Evolutionary conservation across 1,140 invertebrate genomes (phyloP), one percentile per base, ranked within the genome.

Genomic region (Microplitis demolitor): DNA sequence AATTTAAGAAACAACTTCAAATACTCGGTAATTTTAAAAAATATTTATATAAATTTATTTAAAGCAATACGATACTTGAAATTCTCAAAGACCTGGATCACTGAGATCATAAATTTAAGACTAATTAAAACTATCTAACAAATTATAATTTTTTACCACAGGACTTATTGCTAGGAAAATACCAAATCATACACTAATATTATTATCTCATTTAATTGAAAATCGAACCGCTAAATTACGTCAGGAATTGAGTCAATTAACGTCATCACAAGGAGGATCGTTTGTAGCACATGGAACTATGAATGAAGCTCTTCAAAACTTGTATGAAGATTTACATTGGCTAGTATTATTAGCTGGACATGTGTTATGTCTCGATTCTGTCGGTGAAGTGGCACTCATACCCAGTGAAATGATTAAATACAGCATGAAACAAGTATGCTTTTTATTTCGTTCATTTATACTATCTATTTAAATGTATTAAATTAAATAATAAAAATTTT

Each of bases 271-370:
- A 83, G 90, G 76, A 90, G 87, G 34, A 87, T 89, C 9, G 88
- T 50, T 13, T 6, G 34, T n/a, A 45, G 51, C 67, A 88, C 39
- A 89, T 5, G 39, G 39, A 11, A 45, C 6, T 45, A 45, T 45
- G 39, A 45, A 45, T 45, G 45, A 31, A 31, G 5, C 37, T 33
- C n/a, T 95, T 9, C 87, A 90, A 72, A 89, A 87, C 74, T 78
- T 95, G 0, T 94, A 93, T 83, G 95, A 97, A 87, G 95, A 97
- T 87, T 84, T 97, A 2, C 95, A 97, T 83, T 97, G 96, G 96
- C 89, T 95, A 16, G 82, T 97, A 3, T 89, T 97, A 71, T 91
- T 96, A 67, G 87, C 93, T 73, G 94, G 94, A 88, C 89, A 93
- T 83, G 87, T 93, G 1, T 82, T 95, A 60, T 91, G 91, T 56